Conservation (phyloP, 2,888 invertebrate genomes). For the Punctoribates punctum region DNA sequence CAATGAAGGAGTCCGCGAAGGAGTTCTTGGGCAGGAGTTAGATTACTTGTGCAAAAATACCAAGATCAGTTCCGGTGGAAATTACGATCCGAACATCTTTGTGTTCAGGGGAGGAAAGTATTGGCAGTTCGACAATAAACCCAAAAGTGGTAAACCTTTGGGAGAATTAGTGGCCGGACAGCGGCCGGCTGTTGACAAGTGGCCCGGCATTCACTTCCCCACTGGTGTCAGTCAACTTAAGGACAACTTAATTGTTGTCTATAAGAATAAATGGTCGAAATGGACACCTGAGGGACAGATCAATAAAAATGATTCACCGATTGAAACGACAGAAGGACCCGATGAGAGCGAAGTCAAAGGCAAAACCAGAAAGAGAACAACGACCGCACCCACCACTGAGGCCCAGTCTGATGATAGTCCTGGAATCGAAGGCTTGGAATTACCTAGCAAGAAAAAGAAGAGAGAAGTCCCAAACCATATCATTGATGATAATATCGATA, state of each 20-base stretch:
- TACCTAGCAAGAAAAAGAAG: not conserved
- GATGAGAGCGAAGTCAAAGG: not conserved
- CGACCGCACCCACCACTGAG: not conserved
- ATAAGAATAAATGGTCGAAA: not conserved
- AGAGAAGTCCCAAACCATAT: not conserved
- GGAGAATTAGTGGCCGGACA: not conserved
- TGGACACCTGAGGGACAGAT: not conserved
- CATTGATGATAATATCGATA: not conserved
- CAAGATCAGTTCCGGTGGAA: constrained; percentile 12
- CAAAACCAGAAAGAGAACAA: not conserved
- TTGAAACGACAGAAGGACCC: not conserved
- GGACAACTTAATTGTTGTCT: constrained; percentile 2
- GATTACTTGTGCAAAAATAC: constrained; percentile 10
- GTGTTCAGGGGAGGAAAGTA: constrained; percentile 22
- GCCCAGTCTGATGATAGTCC: not conserved
- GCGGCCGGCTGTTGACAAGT: not conserved
- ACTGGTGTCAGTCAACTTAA: not conserved
- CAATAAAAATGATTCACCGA: not conserved
- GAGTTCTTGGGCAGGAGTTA: not conserved
- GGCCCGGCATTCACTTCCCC: constrained; percentile 15
- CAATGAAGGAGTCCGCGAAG: not conserved
- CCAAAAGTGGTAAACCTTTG: not conserved
- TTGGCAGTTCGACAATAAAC: constrained; percentile 20
- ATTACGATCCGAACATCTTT: not conserved
- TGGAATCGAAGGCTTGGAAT: too few species aligned